phyloP scores from a whole-genome alignment of 2,888 invertebrate genomes.

The Lycia hirtaria region DNA sequence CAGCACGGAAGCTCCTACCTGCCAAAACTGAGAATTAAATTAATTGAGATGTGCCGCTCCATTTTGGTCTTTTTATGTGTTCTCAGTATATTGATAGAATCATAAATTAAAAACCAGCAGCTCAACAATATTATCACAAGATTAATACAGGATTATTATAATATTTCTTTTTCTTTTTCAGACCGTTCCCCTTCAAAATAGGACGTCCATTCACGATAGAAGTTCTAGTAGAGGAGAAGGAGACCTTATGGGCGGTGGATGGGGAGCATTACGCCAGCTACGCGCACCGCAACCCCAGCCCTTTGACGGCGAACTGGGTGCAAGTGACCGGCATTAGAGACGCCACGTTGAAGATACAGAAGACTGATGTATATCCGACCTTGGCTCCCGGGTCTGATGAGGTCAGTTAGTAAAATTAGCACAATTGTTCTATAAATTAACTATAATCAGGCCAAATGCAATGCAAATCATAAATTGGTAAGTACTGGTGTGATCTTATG shows the following conservation, averaged over 20 bases:
- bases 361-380: conserved; percentile 78
- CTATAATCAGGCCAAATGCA: no score
- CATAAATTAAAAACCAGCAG: no score
- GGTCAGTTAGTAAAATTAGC: conserved; percentile 43
- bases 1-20: no score
- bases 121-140: background rate
- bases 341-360: conserved; percentile 87
- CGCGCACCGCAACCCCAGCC: conserved; percentile 82
- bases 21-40: no score
- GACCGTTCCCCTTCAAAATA: conserved; percentile 78
- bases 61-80: no score
- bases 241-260: conserved; percentile 89
- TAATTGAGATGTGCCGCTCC: no score
- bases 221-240: conserved; percentile 85
- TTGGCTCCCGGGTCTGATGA: conserved; percentile 59
- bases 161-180: conserved; percentile 47
- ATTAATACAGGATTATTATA: background rate
- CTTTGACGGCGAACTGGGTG: conserved; percentile 71
- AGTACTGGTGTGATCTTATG: no score
- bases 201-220: conserved; percentile 84
- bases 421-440: no score
- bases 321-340: conserved; percentile 87
- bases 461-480: no score
- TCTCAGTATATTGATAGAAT: no score
- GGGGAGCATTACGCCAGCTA: conserved; percentile 90